Conservation (phyloP, 2,888 invertebrate species). For the Ophioninae sp. region DNA sequence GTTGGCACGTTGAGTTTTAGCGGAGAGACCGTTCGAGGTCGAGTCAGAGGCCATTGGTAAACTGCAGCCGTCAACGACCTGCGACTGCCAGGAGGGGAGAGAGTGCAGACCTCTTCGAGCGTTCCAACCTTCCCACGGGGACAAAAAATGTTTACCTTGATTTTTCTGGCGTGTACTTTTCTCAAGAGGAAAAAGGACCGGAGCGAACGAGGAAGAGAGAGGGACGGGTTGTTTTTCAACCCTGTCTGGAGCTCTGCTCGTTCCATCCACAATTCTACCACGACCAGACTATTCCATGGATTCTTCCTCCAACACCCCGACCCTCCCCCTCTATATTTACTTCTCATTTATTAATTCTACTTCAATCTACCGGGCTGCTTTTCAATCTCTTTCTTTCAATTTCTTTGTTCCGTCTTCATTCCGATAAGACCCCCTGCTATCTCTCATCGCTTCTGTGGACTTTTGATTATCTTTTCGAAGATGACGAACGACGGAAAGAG, state of each 20-base stretch:
- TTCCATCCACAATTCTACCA: neutral
- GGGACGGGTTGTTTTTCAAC: neutral
- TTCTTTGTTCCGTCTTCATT: neutral
- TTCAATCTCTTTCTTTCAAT: neutral
- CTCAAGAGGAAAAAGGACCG: slow-evolving; percentile 13
- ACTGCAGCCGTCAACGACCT: slow-evolving; percentile 47
- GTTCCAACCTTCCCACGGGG: slow-evolving; percentile 39
- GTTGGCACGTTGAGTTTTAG: slow-evolving; percentile 31
- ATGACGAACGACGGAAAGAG: no score
- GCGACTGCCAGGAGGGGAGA: slow-evolving; percentile 4
- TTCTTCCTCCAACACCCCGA: neutral
- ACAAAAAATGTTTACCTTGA: slow-evolving; percentile 59
- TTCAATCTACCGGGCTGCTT: neutral
- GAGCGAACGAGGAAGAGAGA: slow-evolving; percentile 4
- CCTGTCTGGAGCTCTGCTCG: neutral
- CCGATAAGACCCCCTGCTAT: neutral
- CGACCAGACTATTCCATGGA: neutral
- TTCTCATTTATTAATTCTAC: neutral
- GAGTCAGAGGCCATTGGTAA: slow-evolving; percentile 50
- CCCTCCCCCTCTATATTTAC: neutral
- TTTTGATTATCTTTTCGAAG: neutral
- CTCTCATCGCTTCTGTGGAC: neutral
- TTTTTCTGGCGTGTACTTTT: slow-evolving; percentile 36
- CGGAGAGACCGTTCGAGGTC: slow-evolving; percentile 44
- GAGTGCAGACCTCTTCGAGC: slow-evolving; percentile 32